Evolutionary conservation across 2,113 vertebrate genomes (phyloP).

Genomic region (Eleginops maclovinus): DNA sequence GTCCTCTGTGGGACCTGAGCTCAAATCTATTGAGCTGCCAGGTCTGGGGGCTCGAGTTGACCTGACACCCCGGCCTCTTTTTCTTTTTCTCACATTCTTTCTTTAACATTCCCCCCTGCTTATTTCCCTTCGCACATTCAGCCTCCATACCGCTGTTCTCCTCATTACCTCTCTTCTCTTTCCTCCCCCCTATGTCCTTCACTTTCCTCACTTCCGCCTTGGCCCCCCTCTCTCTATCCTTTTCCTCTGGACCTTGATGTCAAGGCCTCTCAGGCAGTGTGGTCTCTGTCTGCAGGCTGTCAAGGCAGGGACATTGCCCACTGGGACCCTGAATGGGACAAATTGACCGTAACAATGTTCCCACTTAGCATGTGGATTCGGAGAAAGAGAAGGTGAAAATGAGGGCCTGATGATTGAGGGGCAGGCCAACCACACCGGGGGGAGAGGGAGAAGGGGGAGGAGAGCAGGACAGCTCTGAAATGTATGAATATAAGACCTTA

Average conservation of each 20-base stretch:
- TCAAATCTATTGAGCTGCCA: conserved; percentile 33
- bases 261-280: conserved; percentile 81
- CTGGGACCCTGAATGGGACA: conserved; percentile 85
- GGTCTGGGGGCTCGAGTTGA: conserved; percentile 31
- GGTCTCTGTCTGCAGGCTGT: conserved; percentile 79
- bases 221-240: conserved; percentile 9
- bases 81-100: conserved; percentile 43
- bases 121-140: conserved; percentile 49
- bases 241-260: conserved; percentile 74
- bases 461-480: conserved; percentile 30
- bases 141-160: conserved; percentile 17
- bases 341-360: conserved; percentile 87
- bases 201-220: neutral
- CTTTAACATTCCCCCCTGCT: conserved; percentile 7
- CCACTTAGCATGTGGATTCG: conserved; percentile 83
- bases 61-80: conserved; percentile 41
- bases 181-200: conserved; percentile 2
- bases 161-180: conserved; percentile 44
- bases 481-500: conserved; percentile 61
- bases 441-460: neutral
- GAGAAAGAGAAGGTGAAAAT: conserved; percentile 80
- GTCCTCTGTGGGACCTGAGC: conserved; percentile 36
- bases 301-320: conserved; percentile 80
- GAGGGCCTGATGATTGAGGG: conserved; percentile 74
- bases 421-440: conserved; percentile 37